Percentiles rank a stretch among this genome's conserved stretches.
Conservation (phyloP, 2,797 vertebrate genomes). For the Tokudaia muenninki region DNA sequence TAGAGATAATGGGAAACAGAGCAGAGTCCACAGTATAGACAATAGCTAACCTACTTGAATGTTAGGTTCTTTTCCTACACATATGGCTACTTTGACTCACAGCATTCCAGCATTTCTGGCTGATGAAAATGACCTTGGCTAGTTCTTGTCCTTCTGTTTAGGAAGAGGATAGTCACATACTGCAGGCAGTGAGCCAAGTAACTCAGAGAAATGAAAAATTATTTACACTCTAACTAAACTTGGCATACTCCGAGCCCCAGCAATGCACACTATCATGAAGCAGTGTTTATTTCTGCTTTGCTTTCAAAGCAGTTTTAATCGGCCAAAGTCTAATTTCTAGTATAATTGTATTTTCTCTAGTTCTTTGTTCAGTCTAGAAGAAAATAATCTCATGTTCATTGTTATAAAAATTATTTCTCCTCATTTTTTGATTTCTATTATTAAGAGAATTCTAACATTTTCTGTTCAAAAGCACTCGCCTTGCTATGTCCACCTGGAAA, state of each 20-base stretch:
- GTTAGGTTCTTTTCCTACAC: background rate
- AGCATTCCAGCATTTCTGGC: background rate
- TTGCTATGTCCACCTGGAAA: background rate
- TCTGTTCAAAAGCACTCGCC: slow-evolving; percentile 46
- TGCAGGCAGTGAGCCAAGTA: background rate
- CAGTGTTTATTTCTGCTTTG: background rate
- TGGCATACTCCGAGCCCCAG: background rate
- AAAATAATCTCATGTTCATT: background rate
- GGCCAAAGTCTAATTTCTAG: slow-evolving; percentile 11
- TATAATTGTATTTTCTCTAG: slow-evolving; percentile 51
- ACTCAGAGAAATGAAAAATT: background rate
- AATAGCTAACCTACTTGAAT: background rate
- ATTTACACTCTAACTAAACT: background rate
- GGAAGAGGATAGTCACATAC: background rate
- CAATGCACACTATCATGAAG: background rate
- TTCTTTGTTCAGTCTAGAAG: slow-evolving; percentile 10
- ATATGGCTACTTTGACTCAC: background rate
- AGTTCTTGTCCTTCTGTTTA: background rate
- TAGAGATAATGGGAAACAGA: background rate
- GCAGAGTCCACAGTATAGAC: background rate
- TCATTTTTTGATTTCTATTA: slow-evolving; percentile 35
- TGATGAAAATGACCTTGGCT: background rate
- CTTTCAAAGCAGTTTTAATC: background rate
- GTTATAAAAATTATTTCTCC: background rate
- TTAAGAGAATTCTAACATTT: slow-evolving; percentile 30